Conservation (phyloP, 92 coral and sea anemone genomes). For the Metridium senile region DNA sequence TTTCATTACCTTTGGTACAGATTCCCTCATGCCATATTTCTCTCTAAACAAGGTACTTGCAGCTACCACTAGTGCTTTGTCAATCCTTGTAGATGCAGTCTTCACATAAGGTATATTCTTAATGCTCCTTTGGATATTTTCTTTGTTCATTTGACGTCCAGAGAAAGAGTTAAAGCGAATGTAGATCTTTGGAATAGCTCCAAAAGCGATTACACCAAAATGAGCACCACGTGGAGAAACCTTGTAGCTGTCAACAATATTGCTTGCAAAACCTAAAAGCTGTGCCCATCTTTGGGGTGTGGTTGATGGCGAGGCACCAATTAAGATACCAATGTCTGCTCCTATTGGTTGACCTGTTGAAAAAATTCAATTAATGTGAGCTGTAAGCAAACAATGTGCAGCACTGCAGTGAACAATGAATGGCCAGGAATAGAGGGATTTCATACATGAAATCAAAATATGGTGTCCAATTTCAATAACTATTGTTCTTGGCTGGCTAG, state of each 20-base stretch:
- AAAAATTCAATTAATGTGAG: neutral
- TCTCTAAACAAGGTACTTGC: conserved; percentile 52
- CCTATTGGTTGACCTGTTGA: conserved; percentile 43
- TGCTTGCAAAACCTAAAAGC: conserved; percentile 50
- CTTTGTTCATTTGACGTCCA: conserved; percentile 36
- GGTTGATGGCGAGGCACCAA: conserved; percentile 64
- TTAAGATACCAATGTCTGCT: conserved; percentile 60
- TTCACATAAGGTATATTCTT: conserved; percentile 44
- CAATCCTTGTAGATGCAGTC: conserved; percentile 51
- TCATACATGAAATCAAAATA: too few species aligned
- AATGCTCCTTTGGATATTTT: conserved; percentile 39
- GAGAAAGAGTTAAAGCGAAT: conserved; percentile 49
- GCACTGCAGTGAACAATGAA: neutral
- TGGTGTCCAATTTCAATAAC: too few species aligned
- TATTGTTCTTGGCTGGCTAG: too few species aligned
- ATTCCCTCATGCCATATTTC: conserved; percentile 57
- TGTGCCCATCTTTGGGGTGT: conserved; percentile 59
- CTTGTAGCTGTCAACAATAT: conserved; percentile 49
- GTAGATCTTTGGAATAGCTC: conserved; percentile 26
- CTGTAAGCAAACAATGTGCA: neutral
- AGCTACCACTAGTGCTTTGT: conserved; percentile 51
- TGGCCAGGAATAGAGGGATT: neutral
- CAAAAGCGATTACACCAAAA: conserved; percentile 55
- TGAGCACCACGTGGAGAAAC: conserved; percentile 60
- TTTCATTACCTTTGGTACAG: conserved; percentile 55